phyloP scores from a whole-genome alignment of 2,888 invertebrate genomes.

The Drosophila eohydei region DNA sequence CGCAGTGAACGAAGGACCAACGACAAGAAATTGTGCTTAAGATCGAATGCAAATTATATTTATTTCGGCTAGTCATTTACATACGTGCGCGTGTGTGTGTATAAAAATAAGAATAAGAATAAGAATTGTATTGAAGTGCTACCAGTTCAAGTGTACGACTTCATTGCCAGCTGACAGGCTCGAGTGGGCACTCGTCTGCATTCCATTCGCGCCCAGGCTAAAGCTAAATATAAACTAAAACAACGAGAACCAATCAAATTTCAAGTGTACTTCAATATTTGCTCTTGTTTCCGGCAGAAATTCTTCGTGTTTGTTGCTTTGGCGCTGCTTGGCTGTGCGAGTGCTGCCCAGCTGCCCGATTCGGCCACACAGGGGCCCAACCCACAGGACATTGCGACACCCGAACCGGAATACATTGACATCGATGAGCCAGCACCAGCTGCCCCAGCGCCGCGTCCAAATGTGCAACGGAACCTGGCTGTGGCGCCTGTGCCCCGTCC shows the following conservation, averaged over 20 bases:
- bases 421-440: constrained; percentile 81
- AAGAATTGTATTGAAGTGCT: constrained; percentile 42
- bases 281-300: constrained; percentile 71
- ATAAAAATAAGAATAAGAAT: constrained; percentile 7
- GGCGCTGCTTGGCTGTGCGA: constrained; percentile 77
- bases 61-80: background rate
- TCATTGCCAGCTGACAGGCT: constrained; percentile 59
- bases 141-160: constrained; percentile 64
- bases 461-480: constrained; percentile 41
- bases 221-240: constrained; percentile 17
- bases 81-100: background rate
- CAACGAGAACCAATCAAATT: background rate
- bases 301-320: constrained; percentile 73
- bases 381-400: constrained; percentile 84
- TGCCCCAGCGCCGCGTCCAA: constrained; percentile 53
- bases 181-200: constrained; percentile 57
- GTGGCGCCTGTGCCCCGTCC: constrained; percentile 34
- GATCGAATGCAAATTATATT: background rate
- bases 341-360: constrained; percentile 79
- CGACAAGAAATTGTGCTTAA: background rate
- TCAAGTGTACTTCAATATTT: constrained; percentile 25
- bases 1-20: constrained; percentile 32
- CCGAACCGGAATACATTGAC: constrained; percentile 84
- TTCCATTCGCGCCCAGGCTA: constrained; percentile 59
- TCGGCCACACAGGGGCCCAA: constrained; percentile 85